phyloP scores from a whole-genome alignment of 2,888 invertebrate genomes.

The Pachymerium ferrugineum region DNA sequence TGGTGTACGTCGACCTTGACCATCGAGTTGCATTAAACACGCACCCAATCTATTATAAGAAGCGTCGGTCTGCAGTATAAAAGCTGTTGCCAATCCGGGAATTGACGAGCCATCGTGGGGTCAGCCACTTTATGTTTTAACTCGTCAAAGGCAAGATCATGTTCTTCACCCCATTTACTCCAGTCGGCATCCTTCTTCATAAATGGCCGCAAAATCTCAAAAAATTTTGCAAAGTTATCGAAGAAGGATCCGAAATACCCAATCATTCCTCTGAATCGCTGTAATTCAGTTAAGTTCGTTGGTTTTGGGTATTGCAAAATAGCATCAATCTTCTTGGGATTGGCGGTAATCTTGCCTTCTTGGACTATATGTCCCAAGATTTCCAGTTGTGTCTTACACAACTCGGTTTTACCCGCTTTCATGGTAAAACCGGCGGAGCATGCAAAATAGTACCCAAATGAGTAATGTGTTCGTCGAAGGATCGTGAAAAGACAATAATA shows the following conservation, averaged over 20 bases:
- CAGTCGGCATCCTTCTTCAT: background rate
- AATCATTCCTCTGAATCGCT: background rate
- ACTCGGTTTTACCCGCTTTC: background rate
- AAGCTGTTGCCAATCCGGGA: background rate
- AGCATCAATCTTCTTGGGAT: background rate
- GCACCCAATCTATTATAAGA: background rate
- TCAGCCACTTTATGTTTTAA: background rate
- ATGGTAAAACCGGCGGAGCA: no score
- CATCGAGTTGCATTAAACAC: background rate
- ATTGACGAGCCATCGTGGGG: background rate
- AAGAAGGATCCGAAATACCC: background rate
- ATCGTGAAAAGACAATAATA: background rate
- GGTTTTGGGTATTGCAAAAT: background rate
- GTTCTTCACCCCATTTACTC: background rate
- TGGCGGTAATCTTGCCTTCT: background rate
- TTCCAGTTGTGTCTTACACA: background rate
- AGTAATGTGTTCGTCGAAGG: background rate
- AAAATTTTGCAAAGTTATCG: background rate
- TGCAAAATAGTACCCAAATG: background rate
- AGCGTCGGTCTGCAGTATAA: background rate
- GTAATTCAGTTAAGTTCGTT: background rate
- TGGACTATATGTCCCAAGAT: background rate
- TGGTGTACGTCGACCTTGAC: background rate
- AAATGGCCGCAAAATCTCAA: background rate
- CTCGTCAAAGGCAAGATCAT: background rate